phyloP scores from a whole-genome alignment of 2,797 vertebrate species.

The Microhierax caerulescens region DNA sequence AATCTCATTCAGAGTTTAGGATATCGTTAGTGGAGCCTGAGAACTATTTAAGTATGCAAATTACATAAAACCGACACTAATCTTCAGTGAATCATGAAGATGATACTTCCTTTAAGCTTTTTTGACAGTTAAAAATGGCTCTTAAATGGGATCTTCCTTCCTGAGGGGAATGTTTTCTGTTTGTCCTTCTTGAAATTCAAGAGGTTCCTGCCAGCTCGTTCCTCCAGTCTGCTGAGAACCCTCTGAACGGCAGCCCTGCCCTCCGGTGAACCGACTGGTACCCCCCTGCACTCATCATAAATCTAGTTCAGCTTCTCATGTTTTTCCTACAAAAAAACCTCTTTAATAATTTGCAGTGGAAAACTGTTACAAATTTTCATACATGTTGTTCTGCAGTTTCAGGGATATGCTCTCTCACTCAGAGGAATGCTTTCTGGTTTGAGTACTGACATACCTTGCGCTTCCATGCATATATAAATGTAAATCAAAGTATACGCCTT shows the following conservation, averaged over 20 bases:
- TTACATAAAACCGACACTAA: not conserved
- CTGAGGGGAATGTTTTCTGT: not conserved
- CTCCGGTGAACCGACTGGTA: not conserved
- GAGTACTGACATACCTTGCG: not conserved
- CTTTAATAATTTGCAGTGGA: not conserved
- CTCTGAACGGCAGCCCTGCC: not conserved
- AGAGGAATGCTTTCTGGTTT: not conserved
- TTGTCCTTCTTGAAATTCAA: not conserved
- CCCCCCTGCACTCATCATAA: not conserved
- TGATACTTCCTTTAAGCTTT: not conserved
- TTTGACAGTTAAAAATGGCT: not conserved
- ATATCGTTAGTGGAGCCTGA: not conserved
- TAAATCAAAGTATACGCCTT: not conserved
- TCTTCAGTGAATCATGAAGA: not conserved
- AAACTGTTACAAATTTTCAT: not conserved
- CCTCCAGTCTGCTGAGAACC: not conserved
- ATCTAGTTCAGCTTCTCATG: not conserved
- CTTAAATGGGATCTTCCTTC: not conserved
- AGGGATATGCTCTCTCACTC: not conserved
- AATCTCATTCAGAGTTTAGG: not conserved
- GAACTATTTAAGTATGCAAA: not conserved
- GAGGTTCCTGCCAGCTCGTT: not conserved
- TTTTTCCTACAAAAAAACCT: not conserved
- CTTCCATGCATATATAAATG: not conserved
- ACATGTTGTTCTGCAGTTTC: not conserved